Conservation (phyloP, 2,888 invertebrate species). For the Anarsia innoxiella region DNA sequence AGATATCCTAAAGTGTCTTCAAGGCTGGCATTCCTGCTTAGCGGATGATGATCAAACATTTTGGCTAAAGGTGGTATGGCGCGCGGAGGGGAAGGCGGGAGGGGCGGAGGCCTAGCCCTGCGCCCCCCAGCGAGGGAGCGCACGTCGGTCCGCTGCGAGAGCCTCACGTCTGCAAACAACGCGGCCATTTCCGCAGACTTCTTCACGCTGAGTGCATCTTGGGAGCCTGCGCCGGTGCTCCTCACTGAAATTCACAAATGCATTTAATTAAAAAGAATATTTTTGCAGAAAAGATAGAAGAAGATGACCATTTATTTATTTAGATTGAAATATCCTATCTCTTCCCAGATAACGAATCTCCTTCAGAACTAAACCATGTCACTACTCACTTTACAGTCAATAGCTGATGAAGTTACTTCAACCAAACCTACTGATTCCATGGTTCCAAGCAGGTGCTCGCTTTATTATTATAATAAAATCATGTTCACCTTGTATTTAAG, state of each 20-base stretch:
- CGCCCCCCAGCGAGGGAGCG: conserved; percentile 47
- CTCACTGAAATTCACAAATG: conserved; percentile 40
- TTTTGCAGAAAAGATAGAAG: not conserved
- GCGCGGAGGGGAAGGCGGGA: conserved; percentile 29
- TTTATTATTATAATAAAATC: too few species aligned
- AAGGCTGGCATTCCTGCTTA: conserved; percentile 69
- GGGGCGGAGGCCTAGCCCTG: conserved; percentile 26
- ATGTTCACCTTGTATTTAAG: too few species aligned
- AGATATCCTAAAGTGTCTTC: conserved; percentile 80
- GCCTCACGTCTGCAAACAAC: conserved; percentile 84
- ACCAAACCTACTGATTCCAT: too few species aligned
- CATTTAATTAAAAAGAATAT: not conserved
- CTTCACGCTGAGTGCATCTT: conserved; percentile 87
- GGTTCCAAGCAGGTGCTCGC: too few species aligned
- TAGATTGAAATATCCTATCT: not conserved
- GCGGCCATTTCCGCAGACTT: conserved; percentile 93
- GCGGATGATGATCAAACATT: conserved; percentile 53
- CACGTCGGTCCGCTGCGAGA: conserved; percentile 82
- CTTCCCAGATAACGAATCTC: not conserved
- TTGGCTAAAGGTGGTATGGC: conserved; percentile 37
- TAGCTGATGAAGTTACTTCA: too few species aligned
- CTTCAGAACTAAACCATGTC: not conserved
- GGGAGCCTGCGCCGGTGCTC: conserved; percentile 69
- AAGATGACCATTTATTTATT: not conserved
- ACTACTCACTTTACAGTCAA: too few species aligned